These are phyloP conservation scores for Dipodomys ordii DNA, from an alignment of 2,113 vertebrate species.

Conservation along the genomic window DNA sequence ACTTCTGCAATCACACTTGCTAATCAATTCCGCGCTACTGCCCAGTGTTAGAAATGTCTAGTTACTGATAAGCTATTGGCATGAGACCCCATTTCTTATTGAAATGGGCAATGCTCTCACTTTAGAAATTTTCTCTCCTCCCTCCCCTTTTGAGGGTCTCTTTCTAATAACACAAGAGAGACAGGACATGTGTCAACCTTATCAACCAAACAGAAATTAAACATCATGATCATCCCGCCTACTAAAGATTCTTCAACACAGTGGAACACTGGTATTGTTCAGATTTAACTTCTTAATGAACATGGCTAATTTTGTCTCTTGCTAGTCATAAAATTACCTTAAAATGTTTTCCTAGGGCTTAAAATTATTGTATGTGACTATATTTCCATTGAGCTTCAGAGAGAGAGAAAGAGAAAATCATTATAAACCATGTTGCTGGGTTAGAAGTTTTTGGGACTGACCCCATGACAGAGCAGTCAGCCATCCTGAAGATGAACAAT, in stretches of 20 bases:
- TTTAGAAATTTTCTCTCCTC: conserved; percentile 46
- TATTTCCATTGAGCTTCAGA: background rate
- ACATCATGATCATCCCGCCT: conserved; percentile 69
- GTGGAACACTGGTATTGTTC: conserved; percentile 67
- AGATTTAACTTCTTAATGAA: conserved; percentile 66
- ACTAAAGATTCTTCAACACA: conserved; percentile 60
- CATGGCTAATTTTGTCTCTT: conserved; percentile 60
- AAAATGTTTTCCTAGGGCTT: background rate
- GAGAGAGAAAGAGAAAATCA: background rate
- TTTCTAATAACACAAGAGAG: conserved; percentile 20
- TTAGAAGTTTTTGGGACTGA: background rate
- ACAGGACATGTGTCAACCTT: conserved; percentile 72
- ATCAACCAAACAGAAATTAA: conserved; percentile 75
- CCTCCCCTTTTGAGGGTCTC: too few relatives aligned
- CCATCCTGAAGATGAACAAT: background rate
- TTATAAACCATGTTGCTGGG: background rate
- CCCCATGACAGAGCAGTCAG: background rate
- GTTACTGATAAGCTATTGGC: conserved; percentile 77
- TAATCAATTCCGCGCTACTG: conserved; percentile 84
- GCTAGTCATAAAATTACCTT: background rate
- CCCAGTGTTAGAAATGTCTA: conserved; percentile 82
- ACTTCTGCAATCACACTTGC: conserved; percentile 78
- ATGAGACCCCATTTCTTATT: conserved; percentile 71
- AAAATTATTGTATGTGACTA: background rate
- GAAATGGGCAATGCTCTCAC: conserved; percentile 55